Conservation (phyloP, 2,113 vertebrate genomes). For the Sebastes fasciatus region DNA sequence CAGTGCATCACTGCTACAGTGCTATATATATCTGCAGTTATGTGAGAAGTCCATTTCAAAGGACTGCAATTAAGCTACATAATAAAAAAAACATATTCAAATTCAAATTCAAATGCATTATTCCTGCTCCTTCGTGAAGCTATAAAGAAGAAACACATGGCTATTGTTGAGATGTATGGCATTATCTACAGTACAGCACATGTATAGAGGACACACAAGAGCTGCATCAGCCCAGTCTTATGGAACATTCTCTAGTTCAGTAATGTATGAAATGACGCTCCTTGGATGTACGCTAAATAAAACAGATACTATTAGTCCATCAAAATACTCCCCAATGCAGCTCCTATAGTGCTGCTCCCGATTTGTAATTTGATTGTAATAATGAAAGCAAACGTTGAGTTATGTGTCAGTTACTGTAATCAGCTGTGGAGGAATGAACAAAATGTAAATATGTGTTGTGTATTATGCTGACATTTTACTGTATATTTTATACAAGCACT, state of each 20-base stretch:
- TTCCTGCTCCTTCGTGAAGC: neutral
- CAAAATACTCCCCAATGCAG: neutral
- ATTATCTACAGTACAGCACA: neutral
- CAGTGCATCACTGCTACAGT: neutral
- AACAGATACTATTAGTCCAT: neutral
- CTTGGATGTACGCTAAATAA: neutral
- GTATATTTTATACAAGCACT: neutral
- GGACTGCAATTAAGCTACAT: neutral
- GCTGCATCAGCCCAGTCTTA: neutral
- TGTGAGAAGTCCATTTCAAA: slow-evolving; percentile 9
- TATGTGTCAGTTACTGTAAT: neutral
- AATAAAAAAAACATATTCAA: neutral
- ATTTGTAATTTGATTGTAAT: neutral
- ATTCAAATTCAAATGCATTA: neutral
- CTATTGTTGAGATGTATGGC: neutral
- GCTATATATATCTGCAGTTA: neutral
- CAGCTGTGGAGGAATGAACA: neutral
- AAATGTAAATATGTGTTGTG: neutral
- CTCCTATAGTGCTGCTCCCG: neutral
- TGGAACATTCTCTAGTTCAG: neutral
- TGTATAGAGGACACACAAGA: neutral
- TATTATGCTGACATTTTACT: neutral
- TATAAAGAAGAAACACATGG: neutral
- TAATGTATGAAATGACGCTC: neutral
- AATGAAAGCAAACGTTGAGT: neutral